Evolutionary conservation across 2,113 vertebrate genomes (phyloP).

Genomic region (Callipepla squamata): DNA sequence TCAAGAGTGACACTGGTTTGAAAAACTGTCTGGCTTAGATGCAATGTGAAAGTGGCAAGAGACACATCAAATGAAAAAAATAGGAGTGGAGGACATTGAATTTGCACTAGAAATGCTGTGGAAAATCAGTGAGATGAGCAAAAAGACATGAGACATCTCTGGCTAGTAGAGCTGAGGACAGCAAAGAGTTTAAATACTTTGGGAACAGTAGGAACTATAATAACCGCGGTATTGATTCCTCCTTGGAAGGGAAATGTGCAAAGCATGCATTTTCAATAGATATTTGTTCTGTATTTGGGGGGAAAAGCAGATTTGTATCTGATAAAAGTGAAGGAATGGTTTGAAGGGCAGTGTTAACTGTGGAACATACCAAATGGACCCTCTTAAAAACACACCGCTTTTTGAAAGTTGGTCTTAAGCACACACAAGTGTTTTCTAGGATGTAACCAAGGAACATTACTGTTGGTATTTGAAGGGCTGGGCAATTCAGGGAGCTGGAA

Average conservation of each 20-base stretch:
- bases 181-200: slow-evolving; percentile 68
- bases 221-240: slow-evolving; percentile 64
- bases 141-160: slow-evolving; percentile 38
- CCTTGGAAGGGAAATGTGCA: slow-evolving; percentile 71
- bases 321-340: slow-evolving; percentile 38
- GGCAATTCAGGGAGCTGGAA: background rate
- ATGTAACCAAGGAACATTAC: background rate
- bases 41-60: slow-evolving; percentile 3
- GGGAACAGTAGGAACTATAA: slow-evolving; percentile 68
- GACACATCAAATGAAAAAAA: background rate
- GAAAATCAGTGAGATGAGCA: slow-evolving; percentile 65
- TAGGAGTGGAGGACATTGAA: slow-evolving; percentile 15
- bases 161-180: slow-evolving; percentile 62
- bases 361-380: background rate
- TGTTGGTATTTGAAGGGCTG: background rate
- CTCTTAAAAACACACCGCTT: background rate
- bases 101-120: slow-evolving; percentile 37
- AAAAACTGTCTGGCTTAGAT: slow-evolving; percentile 26
- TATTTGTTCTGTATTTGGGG: slow-evolving; percentile 65
- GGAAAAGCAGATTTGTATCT: slow-evolving; percentile 55
- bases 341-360: background rate
- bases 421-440: background rate
- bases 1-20: background rate
- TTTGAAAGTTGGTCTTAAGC: background rate
- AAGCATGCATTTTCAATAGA: slow-evolving; percentile 59